Conservation (phyloP, 2,113 vertebrate species). For the Anseranas semipalmata region DNA sequence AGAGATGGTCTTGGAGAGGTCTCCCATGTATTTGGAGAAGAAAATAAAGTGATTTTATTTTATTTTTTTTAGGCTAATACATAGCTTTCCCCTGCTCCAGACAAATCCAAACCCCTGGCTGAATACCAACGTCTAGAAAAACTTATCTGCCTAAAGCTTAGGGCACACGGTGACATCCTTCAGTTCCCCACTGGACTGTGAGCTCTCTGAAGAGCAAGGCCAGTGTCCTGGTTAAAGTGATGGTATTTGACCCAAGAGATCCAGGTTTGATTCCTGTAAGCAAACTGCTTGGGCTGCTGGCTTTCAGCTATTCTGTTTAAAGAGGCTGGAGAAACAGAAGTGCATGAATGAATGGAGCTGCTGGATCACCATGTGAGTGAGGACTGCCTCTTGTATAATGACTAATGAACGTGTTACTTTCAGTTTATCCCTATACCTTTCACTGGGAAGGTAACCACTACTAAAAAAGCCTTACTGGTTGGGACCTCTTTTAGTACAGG, state of each 20-base stretch:
- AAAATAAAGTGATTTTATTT: neutral
- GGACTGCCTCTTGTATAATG: neutral
- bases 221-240: neutral
- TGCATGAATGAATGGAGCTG: neutral
- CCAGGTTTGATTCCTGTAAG: neutral
- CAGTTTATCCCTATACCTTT: neutral
- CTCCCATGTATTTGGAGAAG: neutral
- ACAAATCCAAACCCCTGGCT: neutral
- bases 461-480: neutral
- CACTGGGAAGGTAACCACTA: neutral
- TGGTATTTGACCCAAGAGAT: neutral
- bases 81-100: neutral
- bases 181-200: neutral
- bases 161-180: neutral
- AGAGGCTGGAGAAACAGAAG: neutral
- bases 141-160: neutral
- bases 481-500: neutral
- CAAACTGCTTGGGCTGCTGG: neutral
- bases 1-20: neutral
- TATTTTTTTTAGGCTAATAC: neutral
- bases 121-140: neutral
- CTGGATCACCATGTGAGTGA: neutral
- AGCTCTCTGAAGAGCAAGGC: neutral
- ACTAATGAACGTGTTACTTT: neutral
- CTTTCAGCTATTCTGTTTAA: neutral